These are phyloP conservation scores for Tauraco hartlaubi DNA, from an alignment of 2,797 vertebrate species.

Conservation along the genomic window DNA sequence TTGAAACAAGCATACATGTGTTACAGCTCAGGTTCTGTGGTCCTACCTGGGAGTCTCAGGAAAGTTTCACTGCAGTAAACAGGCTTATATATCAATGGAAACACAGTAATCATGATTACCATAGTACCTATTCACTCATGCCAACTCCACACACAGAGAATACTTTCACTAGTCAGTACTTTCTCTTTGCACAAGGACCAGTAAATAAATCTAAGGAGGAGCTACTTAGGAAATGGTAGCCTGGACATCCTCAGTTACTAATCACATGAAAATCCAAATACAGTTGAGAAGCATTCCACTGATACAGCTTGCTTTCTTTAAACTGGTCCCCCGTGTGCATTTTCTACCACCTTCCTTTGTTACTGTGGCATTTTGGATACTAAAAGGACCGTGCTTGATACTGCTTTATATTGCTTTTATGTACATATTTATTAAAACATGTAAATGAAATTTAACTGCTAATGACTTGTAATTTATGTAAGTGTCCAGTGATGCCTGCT, in stretches of 20 bases:
- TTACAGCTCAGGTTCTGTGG: not conserved
- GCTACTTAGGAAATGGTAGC: not conserved
- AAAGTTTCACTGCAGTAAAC: not conserved
- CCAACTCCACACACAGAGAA: not conserved
- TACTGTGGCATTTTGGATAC: not conserved
- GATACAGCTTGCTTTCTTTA: not conserved
- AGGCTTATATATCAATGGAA: not conserved
- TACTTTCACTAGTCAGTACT: not conserved
- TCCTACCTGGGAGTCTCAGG: not conserved
- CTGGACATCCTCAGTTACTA: not conserved
- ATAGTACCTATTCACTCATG: too few species aligned
- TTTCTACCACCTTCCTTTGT: not conserved
- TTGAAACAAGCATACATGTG: not conserved
- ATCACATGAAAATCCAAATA: not conserved
- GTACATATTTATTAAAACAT: not conserved
- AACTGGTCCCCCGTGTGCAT: not conserved
- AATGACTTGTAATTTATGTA: not conserved
- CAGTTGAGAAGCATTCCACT: not conserved
- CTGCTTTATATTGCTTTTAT: not conserved
- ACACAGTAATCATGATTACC: not conserved
- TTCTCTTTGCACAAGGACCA: not conserved
- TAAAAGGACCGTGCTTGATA: not conserved
- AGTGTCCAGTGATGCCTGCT: not conserved
- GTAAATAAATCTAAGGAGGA: not conserved
- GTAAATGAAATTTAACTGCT: not conserved